Conservation (phyloP, 1,140 invertebrate genomes). For the Zaprionus ghesquierei region DNA sequence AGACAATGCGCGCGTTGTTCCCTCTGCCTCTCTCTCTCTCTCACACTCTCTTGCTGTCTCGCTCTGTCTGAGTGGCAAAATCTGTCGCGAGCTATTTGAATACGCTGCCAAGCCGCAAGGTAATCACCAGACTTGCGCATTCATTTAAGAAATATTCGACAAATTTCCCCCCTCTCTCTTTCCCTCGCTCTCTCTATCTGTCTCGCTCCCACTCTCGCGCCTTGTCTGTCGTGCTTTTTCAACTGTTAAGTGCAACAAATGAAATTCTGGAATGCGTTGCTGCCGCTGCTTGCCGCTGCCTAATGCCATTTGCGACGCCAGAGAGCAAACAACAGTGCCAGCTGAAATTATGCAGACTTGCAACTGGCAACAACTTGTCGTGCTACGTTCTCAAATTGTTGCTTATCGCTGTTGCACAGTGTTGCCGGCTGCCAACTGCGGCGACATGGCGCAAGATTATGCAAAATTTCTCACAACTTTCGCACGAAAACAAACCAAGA, state of each 20-base stretch:
- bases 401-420: slow-evolving; percentile 59
- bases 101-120: slow-evolving; percentile 34
- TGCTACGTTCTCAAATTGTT: slow-evolving; percentile 51
- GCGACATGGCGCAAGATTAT: slow-evolving; percentile 64
- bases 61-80: slow-evolving; percentile 13
- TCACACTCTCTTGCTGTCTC: neutral
- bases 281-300: slow-evolving; percentile 37
- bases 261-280: slow-evolving; percentile 59
- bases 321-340: slow-evolving; percentile 10
- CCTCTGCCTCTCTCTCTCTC: neutral
- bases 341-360: slow-evolving; percentile 64
- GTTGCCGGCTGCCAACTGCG: slow-evolving; percentile 27
- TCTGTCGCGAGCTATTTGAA: slow-evolving; percentile 33
- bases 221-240: slow-evolving; percentile 50
- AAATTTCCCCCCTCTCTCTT: neutral
- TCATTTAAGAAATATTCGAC: slow-evolving; percentile 13
- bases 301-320: slow-evolving; percentile 43
- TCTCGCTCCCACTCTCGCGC: neutral
- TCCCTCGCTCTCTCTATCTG: neutral
- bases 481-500: slow-evolving; percentile 24
- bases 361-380: slow-evolving; percentile 61
- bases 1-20: neutral
- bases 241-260: slow-evolving; percentile 77
- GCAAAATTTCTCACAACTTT: slow-evolving; percentile 61
- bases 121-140: slow-evolving; percentile 9